Percentiles rank a stretch among this genome's conserved stretches.
Evolutionary conservation across 2,113 vertebrate species (phyloP).

Genomic region (Anser cygnoides): DNA sequence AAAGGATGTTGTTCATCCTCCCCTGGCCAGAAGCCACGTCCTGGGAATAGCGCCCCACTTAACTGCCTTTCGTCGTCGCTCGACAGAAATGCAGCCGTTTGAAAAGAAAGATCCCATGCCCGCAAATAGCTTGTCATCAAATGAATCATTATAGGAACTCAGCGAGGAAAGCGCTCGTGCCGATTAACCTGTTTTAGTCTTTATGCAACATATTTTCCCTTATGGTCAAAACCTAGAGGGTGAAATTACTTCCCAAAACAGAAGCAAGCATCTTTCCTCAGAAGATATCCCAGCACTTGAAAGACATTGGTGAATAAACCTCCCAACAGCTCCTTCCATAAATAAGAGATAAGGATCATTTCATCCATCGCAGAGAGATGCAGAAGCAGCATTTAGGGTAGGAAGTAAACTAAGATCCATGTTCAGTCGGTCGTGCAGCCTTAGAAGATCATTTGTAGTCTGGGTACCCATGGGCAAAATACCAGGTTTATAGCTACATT

Average conservation of each 20-base stretch:
- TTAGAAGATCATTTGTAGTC: not conserved
- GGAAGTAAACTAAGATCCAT: not conserved
- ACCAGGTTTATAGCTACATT: not conserved
- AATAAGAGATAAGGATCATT: slow-evolving; percentile 45
- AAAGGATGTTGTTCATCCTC: not conserved
- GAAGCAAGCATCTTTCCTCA: not conserved
- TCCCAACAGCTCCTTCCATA: slow-evolving; percentile 23
- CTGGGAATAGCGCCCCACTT: slow-evolving; percentile 43
- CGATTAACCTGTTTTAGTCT: slow-evolving; percentile 41
- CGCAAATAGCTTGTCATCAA: slow-evolving; percentile 27
- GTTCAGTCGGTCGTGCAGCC: not conserved
- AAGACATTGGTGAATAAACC: slow-evolving; percentile 29
- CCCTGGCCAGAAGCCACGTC: slow-evolving; percentile 31
- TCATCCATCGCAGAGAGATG: not conserved
- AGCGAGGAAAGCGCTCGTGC: not conserved
- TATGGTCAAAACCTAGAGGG: slow-evolving; percentile 28
- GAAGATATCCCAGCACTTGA: not conserved
- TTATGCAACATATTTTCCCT: not conserved
- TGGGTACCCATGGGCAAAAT: not conserved
- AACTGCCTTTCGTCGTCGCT: slow-evolving; percentile 44
- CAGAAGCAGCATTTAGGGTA: not conserved
- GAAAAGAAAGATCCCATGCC: not conserved
- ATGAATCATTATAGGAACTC: not conserved
- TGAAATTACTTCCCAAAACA: slow-evolving; percentile 53
- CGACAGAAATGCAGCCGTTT: not conserved